Evolutionary conservation across 2,888 invertebrate genomes (phyloP).

Genomic region (Drosophila nr. perissopoda): DNA sequence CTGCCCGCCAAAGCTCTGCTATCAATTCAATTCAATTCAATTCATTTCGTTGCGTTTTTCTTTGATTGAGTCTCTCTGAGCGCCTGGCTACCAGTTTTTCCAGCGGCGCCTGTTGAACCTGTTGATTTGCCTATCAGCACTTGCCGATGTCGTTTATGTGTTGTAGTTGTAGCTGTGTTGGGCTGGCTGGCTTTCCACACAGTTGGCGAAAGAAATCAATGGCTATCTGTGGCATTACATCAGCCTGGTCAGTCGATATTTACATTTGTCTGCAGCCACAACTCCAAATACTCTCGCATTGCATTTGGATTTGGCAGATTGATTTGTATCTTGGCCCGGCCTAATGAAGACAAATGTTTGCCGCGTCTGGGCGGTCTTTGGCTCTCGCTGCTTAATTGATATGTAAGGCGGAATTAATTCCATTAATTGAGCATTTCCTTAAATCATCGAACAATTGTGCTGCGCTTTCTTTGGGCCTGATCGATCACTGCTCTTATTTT

Average conservation of each 20-base stretch:
- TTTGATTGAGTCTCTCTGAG: conserved; percentile 64
- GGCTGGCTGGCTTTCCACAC: conserved; percentile 55
- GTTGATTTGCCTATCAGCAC: conserved; percentile 76
- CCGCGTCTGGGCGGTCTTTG: conserved; percentile 55
- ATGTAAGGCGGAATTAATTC: conserved; percentile 53
- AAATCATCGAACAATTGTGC: conserved; percentile 33
- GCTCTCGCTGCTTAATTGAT: conserved; percentile 57
- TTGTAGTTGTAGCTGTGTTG: conserved; percentile 11
- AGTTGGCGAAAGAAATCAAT: conserved; percentile 61
- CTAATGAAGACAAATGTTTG: conserved; percentile 78
- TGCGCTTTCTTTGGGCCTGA: conserved; percentile 44
- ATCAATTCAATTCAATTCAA: conserved; percentile 48
- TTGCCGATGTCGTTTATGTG: conserved; percentile 46
- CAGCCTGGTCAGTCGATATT: conserved; percentile 61
- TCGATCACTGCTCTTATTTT: conserved; percentile 18
- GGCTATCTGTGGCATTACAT: conserved; percentile 72
- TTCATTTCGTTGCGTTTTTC: conserved; percentile 47
- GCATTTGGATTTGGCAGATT: conserved; percentile 64
- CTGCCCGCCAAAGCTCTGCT: conserved; percentile 13
- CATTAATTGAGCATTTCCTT: conserved; percentile 44
- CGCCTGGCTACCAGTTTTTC: conserved; percentile 70
- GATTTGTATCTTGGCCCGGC: conserved; percentile 70
- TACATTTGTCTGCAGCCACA: conserved; percentile 45
- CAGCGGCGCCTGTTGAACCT: conserved; percentile 72
- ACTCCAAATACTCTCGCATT: not conserved